phyloP scores from a whole-genome alignment of 2,797 vertebrate species.

The Catostomus latipinnis region DNA sequence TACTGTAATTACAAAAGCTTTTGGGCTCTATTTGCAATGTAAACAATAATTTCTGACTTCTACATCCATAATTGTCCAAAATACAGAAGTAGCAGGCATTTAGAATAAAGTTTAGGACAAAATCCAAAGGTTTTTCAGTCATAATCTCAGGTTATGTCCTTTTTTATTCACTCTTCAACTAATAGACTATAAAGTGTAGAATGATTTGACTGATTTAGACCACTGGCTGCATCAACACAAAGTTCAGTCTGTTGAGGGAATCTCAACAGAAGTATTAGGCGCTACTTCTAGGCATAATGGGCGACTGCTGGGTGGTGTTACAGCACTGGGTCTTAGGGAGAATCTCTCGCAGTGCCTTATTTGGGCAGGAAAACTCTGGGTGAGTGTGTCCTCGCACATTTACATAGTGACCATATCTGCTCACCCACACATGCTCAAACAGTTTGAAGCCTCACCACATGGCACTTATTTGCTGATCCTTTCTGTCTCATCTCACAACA shows the following conservation, averaged over 20 bases:
- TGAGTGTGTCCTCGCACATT: constrained; percentile 33
- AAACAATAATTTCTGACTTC: too few relatives aligned
- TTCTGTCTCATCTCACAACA: not conserved
- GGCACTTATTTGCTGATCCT: constrained; percentile 12
- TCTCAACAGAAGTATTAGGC: constrained; percentile 6
- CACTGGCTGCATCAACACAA: not conserved
- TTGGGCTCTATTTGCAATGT: too few relatives aligned
- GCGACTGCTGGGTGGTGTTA: not conserved
- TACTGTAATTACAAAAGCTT: too few relatives aligned
- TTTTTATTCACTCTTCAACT: not conserved
- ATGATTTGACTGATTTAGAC: not conserved
- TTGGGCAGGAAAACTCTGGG: constrained; percentile 44
- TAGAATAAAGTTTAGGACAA: too few relatives aligned
- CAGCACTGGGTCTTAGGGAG: constrained; percentile 1
- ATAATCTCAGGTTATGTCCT: not conserved
- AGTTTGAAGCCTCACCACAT: constrained; percentile 9
- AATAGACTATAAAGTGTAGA: not conserved
- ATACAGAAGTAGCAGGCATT: too few relatives aligned
- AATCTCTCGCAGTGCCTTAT: constrained; percentile 34
- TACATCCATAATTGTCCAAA: too few relatives aligned
- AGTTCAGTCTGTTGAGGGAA: not conserved
- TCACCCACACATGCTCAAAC: constrained; percentile 24
- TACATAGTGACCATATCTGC: constrained; percentile 52
- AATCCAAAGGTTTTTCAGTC: not conserved
- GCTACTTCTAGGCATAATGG: not conserved